Evolutionary conservation across 2,888 invertebrate genomes (phyloP).

Genomic region (Platycheirus albimanus): DNA sequence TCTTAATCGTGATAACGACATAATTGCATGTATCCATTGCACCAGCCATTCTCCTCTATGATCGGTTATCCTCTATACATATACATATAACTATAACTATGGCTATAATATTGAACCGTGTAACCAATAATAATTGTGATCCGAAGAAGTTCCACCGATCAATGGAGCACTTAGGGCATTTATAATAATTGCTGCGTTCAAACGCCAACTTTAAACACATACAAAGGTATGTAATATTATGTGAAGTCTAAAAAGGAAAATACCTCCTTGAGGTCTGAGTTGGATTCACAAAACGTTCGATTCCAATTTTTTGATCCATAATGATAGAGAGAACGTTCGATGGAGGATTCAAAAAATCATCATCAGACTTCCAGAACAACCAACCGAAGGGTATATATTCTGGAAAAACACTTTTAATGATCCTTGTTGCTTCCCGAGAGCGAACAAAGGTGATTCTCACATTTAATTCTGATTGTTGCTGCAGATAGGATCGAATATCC

Average conservation of each 20-base stretch:
- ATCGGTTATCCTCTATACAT: constrained; percentile 49
- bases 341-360: constrained; percentile 30
- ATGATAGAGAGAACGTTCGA: constrained; percentile 63
- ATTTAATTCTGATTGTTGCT: constrained; percentile 54
- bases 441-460: constrained; percentile 60
- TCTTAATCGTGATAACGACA: constrained; percentile 74
- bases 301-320: constrained; percentile 68
- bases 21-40: constrained; percentile 73
- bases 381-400: constrained; percentile 29
- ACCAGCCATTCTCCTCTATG: constrained; percentile 65
- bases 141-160: constrained; percentile 63
- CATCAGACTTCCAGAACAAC: constrained; percentile 27
- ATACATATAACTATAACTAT: not conserved
- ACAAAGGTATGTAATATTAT: not conserved
- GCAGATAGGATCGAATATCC: constrained; percentile 65
- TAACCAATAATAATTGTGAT: constrained; percentile 74
- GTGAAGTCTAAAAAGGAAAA: not conserved
- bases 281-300: constrained; percentile 43
- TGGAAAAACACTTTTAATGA: constrained; percentile 70
- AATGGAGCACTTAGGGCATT: constrained; percentile 64
- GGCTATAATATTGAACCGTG: constrained; percentile 46
- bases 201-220: constrained; percentile 47
- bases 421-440: constrained; percentile 50
- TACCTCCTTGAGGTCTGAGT: constrained; percentile 10
- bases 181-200: constrained; percentile 73